Evolutionary conservation across 1,140 invertebrate species (phyloP).

Genomic region (Drosophila malerkotliana): DNA sequence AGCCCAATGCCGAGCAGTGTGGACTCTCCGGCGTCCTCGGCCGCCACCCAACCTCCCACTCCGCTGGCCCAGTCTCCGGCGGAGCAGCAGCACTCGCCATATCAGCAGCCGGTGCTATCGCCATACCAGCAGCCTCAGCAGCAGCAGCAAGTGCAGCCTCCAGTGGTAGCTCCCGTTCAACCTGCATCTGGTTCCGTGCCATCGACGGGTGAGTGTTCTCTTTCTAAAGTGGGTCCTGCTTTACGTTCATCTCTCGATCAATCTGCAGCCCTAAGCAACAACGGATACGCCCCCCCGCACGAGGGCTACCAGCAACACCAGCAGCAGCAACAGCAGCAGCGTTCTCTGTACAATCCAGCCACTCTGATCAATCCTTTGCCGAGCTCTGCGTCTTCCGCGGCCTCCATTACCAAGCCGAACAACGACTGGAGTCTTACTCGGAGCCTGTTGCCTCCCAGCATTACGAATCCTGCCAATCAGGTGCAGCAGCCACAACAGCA

Average conservation of each 20-base stretch:
- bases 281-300: constrained; percentile 41
- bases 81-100: constrained; percentile 80
- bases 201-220: constrained; percentile 38
- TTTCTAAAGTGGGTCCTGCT: neutral
- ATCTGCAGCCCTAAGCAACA: constrained; percentile 38
- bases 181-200: constrained; percentile 26
- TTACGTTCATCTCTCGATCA: neutral
- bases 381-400: constrained; percentile 9
- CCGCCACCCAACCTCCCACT: constrained; percentile 73
- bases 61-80: constrained; percentile 68
- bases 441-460: constrained; percentile 58
- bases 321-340: constrained; percentile 56
- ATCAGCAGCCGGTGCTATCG: constrained; percentile 73
- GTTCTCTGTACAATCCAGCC: constrained; percentile 61
- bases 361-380: constrained; percentile 66
- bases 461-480: constrained; percentile 25
- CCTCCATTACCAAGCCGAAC: constrained; percentile 39
- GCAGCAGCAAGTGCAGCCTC: constrained; percentile 55
- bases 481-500: constrained; percentile 35
- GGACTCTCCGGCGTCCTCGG: constrained; percentile 75
- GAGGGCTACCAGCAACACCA: constrained; percentile 58
- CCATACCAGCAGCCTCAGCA: constrained; percentile 67
- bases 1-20: constrained; percentile 72
- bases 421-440: constrained; percentile 64
- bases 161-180: constrained; percentile 50